Conservation (phyloP, 2,113 vertebrate species). For the Pseudopipra pipra region DNA sequence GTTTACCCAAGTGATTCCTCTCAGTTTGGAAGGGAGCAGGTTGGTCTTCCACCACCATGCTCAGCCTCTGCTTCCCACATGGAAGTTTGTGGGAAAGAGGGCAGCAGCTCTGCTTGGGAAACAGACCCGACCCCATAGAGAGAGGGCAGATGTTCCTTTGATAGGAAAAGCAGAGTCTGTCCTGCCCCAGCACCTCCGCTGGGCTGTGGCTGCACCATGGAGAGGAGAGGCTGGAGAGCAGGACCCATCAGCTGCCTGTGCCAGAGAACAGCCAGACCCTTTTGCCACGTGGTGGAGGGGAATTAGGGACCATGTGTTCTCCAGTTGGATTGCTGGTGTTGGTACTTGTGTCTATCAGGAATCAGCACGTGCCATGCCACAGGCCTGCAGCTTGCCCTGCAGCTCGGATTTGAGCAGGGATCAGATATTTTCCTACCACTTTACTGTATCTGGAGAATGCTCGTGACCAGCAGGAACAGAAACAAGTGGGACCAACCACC, state of each 20-base stretch:
- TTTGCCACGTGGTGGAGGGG: background rate
- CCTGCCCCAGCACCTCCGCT: background rate
- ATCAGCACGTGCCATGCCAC: fast-evolving
- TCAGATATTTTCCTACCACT: background rate
- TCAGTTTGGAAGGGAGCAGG: background rate
- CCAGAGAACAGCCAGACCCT: background rate
- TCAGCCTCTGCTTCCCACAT: background rate
- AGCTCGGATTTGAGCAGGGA: background rate
- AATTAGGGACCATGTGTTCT: background rate
- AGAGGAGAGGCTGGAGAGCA: background rate
- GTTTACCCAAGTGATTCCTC: background rate
- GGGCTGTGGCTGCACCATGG: background rate
- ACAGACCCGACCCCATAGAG: fast-evolving
- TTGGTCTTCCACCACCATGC: background rate
- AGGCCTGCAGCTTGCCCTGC: background rate
- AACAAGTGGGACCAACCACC: background rate
- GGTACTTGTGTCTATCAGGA: background rate
- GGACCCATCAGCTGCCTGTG: background rate
- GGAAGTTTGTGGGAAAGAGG: background rate
- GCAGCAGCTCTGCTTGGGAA: background rate
- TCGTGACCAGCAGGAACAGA: background rate
- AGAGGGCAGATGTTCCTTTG: background rate
- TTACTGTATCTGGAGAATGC: background rate
- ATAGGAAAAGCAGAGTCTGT: background rate
- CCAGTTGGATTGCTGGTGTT: background rate